A percentile compares a stretch with the other conserved stretches of the same genome.
phyloP scores from a whole-genome alignment of 2,797 vertebrate genomes.

The Phyllotis vaccarum region DNA sequence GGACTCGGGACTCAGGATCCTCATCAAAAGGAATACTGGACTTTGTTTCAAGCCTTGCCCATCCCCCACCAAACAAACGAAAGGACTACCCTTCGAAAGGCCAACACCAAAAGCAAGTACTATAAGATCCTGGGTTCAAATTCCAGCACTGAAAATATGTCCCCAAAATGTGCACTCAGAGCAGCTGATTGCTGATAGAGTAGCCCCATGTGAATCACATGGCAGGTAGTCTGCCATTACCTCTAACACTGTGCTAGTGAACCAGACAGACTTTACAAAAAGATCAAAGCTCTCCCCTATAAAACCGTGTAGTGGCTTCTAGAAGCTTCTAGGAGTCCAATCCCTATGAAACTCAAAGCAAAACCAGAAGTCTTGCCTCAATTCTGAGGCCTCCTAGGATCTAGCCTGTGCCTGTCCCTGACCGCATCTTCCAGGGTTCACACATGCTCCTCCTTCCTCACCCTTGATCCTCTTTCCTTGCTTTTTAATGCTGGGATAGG shows the following conservation, averaged over 20 bases:
- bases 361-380: neutral
- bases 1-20: neutral
- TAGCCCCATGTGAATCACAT: neutral
- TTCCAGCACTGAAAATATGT: neutral
- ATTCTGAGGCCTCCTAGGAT: neutral
- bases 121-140: neutral
- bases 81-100: neutral
- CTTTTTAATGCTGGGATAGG: neutral
- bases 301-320: neutral
- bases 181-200: neutral
- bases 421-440: neutral
- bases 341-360: neutral
- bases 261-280: neutral
- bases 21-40: neutral
- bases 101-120: neutral
- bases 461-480: neutral
- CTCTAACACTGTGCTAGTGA: neutral
- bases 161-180: neutral
- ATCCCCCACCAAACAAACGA: neutral
- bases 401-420: neutral
- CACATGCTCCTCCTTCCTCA: no score
- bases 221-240: neutral
- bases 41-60: neutral
- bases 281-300: neutral
- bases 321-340: neutral